Percentiles rank a stretch among this genome's conserved stretches.
Evolutionary conservation across 1,140 invertebrate species (phyloP).

Genomic region (Drosophila willistoni): DNA sequence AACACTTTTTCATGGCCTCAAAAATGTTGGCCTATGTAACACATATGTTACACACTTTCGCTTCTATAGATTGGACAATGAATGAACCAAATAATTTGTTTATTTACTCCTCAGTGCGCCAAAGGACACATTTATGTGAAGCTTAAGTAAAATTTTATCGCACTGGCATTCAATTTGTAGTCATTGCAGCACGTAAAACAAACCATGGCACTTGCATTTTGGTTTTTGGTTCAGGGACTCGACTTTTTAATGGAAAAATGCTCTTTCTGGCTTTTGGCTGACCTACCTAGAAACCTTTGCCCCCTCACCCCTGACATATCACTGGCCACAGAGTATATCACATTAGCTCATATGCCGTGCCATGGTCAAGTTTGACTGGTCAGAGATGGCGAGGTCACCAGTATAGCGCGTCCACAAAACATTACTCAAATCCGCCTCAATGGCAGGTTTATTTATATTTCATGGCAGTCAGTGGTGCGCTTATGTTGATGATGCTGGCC

Average conservation of each 20-base stretch:
- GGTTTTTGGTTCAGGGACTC: not conserved
- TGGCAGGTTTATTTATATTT: slow-evolving; percentile 38
- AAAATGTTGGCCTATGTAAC: too few relatives aligned
- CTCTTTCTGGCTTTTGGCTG: not conserved
- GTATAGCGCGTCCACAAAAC: slow-evolving; percentile 27
- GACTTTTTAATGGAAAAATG: not conserved
- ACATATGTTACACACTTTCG: too few relatives aligned
- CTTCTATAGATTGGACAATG: too few relatives aligned
- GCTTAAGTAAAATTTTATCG: too few relatives aligned
- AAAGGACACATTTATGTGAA: too few relatives aligned
- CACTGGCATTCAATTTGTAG: not conserved
- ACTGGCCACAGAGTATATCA: not conserved
- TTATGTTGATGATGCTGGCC: slow-evolving; percentile 4
- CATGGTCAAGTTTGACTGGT: not conserved
- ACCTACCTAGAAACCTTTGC: not conserved
- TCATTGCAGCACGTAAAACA: not conserved
- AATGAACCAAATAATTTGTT: too few relatives aligned
- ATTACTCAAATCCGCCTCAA: slow-evolving; percentile 47
- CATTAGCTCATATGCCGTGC: slow-evolving; percentile 25
- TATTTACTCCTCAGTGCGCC: too few relatives aligned
- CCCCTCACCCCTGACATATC: not conserved
- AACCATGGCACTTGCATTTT: not conserved
- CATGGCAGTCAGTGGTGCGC: slow-evolving; percentile 16
- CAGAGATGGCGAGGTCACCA: not conserved
- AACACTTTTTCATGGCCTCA: too few relatives aligned